Evolutionary conservation across 2,888 invertebrate genomes (phyloP), one percentile per base, ranked within the genome.

Genomic region (Amblyjoppa fuscipennis): DNA sequence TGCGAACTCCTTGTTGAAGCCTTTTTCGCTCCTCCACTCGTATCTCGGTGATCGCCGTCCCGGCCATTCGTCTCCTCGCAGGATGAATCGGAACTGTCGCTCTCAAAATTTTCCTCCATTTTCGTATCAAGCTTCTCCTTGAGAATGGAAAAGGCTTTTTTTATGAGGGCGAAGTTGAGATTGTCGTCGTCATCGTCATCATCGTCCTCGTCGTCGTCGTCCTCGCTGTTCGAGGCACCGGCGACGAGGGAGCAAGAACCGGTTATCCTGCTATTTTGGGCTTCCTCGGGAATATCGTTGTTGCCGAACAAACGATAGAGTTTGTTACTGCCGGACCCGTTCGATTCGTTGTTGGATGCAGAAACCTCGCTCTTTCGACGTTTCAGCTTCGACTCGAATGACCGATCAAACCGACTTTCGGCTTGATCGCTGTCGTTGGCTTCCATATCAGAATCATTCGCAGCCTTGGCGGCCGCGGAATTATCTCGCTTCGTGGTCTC

Each of bases 371-470:
- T 53, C 25, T 66, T 66, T 25, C 66, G 68, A 41, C 68, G 28
- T 34, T 51, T 66, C 2, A 76, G 16, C 25, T 53, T 76, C 25
- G 51, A 76, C n/a, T 76, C 51, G 20, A 6, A 3, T 51, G 76
- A n/a, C 6, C 51, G n/a, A 5, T 45, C n/a, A 13, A 6, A 0
- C 31, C 3, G 31, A n/a, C 31, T 28, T 20, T 28, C 45, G 3
- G 2, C n/a, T n/a, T 56, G 38, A 13, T 74, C 66, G 51, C n/a
- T 45, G 4, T 64, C 70, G 28, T 45, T 5, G 13, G 70, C 20
- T 86, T 89, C 77, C 87, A 84, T 87, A 87, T 87, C 59, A 83
- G 85, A 66, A 83, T 88, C 84, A 82, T 81, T 64, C 83, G 28
- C 45, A 20, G 53, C 70, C 9, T 74, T 31, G n/a, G 38, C 11